Percentiles rank a stretch among this genome's conserved stretches.
Evolutionary conservation across 2,113 vertebrate genomes (phyloP).

Genomic region (Leucosticte australis): DNA sequence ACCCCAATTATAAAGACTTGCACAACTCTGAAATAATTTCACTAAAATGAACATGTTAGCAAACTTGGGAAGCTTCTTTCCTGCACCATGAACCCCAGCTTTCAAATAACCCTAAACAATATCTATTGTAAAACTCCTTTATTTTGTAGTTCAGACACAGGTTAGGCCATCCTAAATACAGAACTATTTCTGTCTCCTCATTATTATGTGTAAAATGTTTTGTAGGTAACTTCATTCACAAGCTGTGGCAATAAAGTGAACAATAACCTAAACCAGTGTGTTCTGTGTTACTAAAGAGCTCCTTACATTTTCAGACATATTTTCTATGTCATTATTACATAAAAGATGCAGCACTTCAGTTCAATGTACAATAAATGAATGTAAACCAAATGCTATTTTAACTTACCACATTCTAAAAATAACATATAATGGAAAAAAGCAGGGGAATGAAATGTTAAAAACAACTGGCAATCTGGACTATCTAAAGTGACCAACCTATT

Average conservation of each 20-base stretch:
- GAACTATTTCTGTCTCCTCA: not conserved
- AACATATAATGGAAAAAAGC: not conserved
- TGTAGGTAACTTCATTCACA: not conserved
- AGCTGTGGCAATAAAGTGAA: not conserved
- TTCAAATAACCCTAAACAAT: not conserved
- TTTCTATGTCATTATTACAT: not conserved
- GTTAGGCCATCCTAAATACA: not conserved
- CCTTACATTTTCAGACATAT: not conserved
- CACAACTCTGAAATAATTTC: not conserved
- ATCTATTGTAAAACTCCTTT: not conserved
- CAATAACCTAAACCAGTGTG: not conserved
- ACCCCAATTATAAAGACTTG: fast-evolving
- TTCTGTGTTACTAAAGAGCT: not conserved
- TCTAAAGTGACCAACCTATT: not conserved
- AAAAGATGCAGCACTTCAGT: not conserved
- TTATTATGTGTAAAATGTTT: not conserved
- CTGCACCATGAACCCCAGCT: not conserved
- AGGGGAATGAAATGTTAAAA: not conserved
- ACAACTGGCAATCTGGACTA: not conserved
- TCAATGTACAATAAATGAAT: not conserved
- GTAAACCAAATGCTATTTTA: not conserved
- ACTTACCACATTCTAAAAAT: not conserved
- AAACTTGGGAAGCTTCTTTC: not conserved
- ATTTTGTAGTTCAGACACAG: not conserved
- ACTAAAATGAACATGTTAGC: not conserved